Evolutionary conservation across 1,140 invertebrate species (phyloP).

Genomic region (Ips nitidus): DNA sequence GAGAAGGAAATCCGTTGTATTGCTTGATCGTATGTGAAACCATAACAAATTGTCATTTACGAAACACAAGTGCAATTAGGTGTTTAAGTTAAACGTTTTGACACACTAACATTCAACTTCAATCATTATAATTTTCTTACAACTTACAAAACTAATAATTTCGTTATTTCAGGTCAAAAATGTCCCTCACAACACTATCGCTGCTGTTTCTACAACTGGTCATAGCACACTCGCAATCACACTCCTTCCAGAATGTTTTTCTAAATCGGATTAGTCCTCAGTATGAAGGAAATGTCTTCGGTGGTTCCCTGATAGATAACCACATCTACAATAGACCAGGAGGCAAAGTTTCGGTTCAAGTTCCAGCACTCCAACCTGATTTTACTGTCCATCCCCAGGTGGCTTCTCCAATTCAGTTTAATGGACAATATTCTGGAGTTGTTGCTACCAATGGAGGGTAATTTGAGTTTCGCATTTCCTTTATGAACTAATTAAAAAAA

Average conservation of each 20-base stretch:
- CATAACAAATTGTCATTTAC: no score
- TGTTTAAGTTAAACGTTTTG: background rate
- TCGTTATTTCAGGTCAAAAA: conserved; percentile 6
- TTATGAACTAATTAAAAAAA: background rate
- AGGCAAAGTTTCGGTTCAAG: background rate
- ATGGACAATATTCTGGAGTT: conserved; percentile 19
- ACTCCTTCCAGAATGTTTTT: conserved; percentile 22
- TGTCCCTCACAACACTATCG: conserved; percentile 15
- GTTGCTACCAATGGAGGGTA: conserved; percentile 16
- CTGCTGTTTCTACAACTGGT: conserved; percentile 7
- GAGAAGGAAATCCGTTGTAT: no score
- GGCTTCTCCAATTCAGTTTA: conserved; percentile 13
- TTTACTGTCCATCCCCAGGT: conserved; percentile 13
- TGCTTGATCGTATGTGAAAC: no score
- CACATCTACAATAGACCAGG: conserved; percentile 11
- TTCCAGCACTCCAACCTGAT: background rate
- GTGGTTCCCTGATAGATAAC: conserved; percentile 24
- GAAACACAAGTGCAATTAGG: no score
- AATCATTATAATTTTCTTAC: no score
- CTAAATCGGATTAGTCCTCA: conserved; percentile 25
- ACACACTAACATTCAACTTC: background rate
- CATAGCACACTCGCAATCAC: background rate
- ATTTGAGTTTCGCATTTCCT: conserved; percentile 1
- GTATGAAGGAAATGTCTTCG: conserved; percentile 21
- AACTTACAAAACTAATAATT: background rate